Base-by-base conservation (phyloP, 2,888 invertebrate genomes). In the Troglohyphantes excavatus region DNA sequence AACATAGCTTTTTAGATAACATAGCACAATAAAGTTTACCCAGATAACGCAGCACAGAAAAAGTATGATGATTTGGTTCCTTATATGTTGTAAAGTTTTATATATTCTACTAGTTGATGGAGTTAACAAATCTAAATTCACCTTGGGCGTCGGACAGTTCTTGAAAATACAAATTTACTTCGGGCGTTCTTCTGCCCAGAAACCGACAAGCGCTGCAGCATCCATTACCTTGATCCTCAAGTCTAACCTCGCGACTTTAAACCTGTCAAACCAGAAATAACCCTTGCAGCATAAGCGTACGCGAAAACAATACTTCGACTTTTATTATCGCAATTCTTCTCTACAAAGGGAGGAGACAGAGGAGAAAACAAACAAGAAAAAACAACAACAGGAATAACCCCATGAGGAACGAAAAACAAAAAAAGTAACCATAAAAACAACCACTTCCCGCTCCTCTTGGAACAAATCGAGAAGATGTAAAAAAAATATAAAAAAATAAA, bases 391-490 rank as follows among this genome's bases (percentile, higher is more conserved):
- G 73, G 19, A 33, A 53, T 53, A 13, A 53, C n/a, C 53, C 27
- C 27, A 19, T 39, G 46, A 76, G 63, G 59, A 85, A 85, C 26
- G 19, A 61, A 70, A 61, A 59, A 85, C 61, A n/a, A n/a, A n/a
- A n/a, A n/a, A 84, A 75, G 65, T 70, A 78, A 78, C 85, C 78
- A 85, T 85, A 85, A 87, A 79, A 79, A 87, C 85, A 87, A 61
- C 86, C 78, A 78, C 72, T 79, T 79, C 86, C 46, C 72, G 65
- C 61, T 29, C 39, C 13, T 17, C 53, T n/a, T 17, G 23, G 82
- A 89, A 82, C 88, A 89, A 89, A 89, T 89, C 88, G 82, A 82
- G 82, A 72, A 72, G 27, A 70, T 43, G 23, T 11, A 67, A 53
- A 53, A 67, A 83, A 43, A 70, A 43, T 70, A n/a, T n/a, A n/a